A percentile compares a stretch with the other conserved stretches of the same genome.
Evolutionary conservation across 2,113 vertebrate genomes (phyloP).

Genomic region (Micronisus gabar): DNA sequence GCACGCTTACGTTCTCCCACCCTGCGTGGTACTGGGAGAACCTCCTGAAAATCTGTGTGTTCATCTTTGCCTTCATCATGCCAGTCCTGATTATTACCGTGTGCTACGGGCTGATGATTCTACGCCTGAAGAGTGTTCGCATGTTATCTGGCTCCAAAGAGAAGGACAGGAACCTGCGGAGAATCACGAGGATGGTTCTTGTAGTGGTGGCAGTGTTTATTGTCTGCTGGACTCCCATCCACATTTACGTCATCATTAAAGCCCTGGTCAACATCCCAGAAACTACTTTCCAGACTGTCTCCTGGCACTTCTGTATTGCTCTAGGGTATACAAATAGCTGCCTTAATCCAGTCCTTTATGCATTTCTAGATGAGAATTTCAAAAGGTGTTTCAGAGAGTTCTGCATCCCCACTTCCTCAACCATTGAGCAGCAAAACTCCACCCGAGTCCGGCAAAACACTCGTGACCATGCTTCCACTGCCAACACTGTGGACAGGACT

Average conservation of each 20-base stretch:
- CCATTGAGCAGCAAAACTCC: constrained; percentile 91
- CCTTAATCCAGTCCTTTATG: constrained; percentile 97
- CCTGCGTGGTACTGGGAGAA: constrained; percentile 98
- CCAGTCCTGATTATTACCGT: constrained; percentile 96
- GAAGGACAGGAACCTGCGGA: constrained; percentile 93
- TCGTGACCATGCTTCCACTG: constrained; percentile 85
- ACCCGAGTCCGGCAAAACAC: constrained; percentile 83
- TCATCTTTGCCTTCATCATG: constrained; percentile 99
- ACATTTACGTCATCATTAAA: constrained; percentile 96
- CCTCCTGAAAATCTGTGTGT: constrained; percentile 97
- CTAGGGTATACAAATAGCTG: constrained; percentile 99
- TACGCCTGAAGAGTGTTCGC: constrained; percentile 94
- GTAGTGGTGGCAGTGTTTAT: constrained; percentile 98
- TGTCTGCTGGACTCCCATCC: constrained; percentile 98
- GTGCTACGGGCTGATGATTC: constrained; percentile 97
- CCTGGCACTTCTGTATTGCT: constrained; percentile 99
- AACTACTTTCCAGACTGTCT: constrained; percentile 92
- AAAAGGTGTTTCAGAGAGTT: constrained; percentile 98
- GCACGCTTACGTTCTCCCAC: constrained; percentile 90
- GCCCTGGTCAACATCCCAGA: constrained; percentile 90
- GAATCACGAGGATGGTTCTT: constrained; percentile 98
- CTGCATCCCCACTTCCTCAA: constrained; percentile 89
- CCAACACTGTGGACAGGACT: constrained; percentile 88
- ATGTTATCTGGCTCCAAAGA: constrained; percentile 98
- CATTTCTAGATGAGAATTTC: constrained; percentile 98